Base-by-base conservation (phyloP, 2,113 vertebrate genomes). In the Kryptolebias marmoratus region DNA sequence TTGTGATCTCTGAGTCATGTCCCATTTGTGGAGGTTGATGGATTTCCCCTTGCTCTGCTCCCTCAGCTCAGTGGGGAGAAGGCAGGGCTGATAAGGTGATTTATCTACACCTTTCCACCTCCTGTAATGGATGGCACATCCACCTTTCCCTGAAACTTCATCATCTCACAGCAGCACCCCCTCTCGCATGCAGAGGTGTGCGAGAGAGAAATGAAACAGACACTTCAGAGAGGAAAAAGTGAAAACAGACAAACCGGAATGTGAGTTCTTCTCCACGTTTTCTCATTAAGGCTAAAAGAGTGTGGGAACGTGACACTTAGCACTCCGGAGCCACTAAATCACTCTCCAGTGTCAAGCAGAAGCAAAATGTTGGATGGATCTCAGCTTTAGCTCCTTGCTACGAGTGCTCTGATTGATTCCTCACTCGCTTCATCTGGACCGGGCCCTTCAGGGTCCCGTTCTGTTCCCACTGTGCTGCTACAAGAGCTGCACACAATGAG, bases 71-170 rank as follows among this genome's bases (percentile, higher is more conserved):
- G 92, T 89, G 86, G 92, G 90, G 91, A 92, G 88, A 92, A 90
- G 86, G 90, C 91, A 87, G 86, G 85, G 84, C 90, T 92, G 90
- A 93, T 89, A 90, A 91, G 92, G 91, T 94, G 91, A 94, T 94
- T 94, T 94, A 93, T 94, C 88, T 91, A 87, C 90, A 89, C 91
- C 87, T 88, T 89, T 89, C 90, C 87, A 90, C 91, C 89, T 90
- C 79, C 82, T 63, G 86, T 94, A 94, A 94, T 93, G 89, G 92
- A 94, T 94, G 88, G 90, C 85, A 92, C 90, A 87, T 86, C 88
- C 91, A 93, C 89, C 91, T 91, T 88, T 75, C 81, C 87, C 89
- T 77, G 87, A 93, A 92, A 93, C 93, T 94, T 93, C 91, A 92
- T 93, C 91, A 93, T 93, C 89, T 86, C 85, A 83, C 79, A 73